phyloP scores from a whole-genome alignment of 2,113 vertebrate species.

The Pseudolaguvia tuberculata region DNA sequence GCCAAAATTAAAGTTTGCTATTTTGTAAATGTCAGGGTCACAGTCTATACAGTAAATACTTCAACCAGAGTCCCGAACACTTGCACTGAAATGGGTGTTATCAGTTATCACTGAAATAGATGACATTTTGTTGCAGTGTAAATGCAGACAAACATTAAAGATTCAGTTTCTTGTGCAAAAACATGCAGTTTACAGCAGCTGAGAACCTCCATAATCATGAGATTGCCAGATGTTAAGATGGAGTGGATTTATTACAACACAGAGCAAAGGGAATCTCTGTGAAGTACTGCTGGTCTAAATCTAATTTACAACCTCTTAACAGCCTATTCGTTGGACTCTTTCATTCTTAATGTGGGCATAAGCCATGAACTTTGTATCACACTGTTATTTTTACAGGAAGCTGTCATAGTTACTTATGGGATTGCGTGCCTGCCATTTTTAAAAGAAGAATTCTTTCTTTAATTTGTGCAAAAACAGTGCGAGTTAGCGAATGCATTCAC shows the following conservation, averaged over 20 bases:
- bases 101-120: too few species aligned
- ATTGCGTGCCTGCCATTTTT: not conserved
- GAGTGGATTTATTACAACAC: not conserved
- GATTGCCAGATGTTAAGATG: conserved; percentile 16
- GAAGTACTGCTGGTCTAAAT: not conserved
- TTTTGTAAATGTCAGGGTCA: too few species aligned
- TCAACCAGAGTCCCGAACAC: too few species aligned
- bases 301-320: not conserved
- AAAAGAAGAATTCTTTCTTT: not conserved
- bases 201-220: not conserved
- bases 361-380: not conserved
- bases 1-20: too few species aligned
- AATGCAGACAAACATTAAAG: too few species aligned
- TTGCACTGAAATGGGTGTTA: too few species aligned
- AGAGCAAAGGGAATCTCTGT: not conserved
- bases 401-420: not conserved
- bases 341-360: not conserved
- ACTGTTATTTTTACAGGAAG: not conserved
- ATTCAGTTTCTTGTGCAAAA: not conserved
- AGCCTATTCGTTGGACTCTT: not conserved
- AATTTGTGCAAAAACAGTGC: conserved; percentile 8
- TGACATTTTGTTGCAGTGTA: too few species aligned
- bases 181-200: not conserved
- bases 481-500: not conserved
- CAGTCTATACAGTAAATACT: too few species aligned